phyloP scores from a whole-genome alignment of 2,888 invertebrate genomes.

The Hyppa rectilinea region DNA sequence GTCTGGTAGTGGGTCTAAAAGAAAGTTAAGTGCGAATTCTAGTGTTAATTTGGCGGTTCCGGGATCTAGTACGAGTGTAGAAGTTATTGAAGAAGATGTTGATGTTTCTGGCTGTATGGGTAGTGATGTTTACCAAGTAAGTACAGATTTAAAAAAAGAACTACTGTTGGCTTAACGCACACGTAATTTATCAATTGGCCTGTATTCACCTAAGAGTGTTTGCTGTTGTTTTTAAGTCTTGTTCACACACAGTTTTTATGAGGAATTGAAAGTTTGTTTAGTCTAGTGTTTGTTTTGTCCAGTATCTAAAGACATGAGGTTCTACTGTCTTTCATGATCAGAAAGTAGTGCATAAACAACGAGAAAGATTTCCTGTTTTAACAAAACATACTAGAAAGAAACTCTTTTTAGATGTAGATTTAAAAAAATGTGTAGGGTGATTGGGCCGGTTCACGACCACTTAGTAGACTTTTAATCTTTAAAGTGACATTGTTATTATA shows the following conservation, averaged over 20 bases:
- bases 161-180: no score
- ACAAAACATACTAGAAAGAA: no score
- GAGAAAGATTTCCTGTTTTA: no score
- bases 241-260: not conserved
- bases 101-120: slow-evolving; percentile 86
- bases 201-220: no score
- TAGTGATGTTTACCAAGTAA: slow-evolving; percentile 87
- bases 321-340: no score
- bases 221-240: not conserved
- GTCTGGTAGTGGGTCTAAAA: slow-evolving; percentile 78
- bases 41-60: slow-evolving; percentile 73
- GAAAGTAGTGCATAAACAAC: no score
- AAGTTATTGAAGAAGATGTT: slow-evolving; percentile 77
- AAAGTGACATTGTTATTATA: no score
- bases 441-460: no score
- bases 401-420: no score
- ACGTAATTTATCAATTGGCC: no score
- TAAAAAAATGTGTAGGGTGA: no score
- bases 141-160: slow-evolving; percentile 1
- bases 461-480: no score
- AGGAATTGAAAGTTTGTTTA: not conserved
- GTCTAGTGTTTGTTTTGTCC: not conserved
- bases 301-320: not conserved
- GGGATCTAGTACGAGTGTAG: slow-evolving; percentile 62
- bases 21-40: slow-evolving; percentile 81